phyloP scores from a whole-genome alignment of 2,113 vertebrate genomes.

The Tragelaphus scriptus region DNA sequence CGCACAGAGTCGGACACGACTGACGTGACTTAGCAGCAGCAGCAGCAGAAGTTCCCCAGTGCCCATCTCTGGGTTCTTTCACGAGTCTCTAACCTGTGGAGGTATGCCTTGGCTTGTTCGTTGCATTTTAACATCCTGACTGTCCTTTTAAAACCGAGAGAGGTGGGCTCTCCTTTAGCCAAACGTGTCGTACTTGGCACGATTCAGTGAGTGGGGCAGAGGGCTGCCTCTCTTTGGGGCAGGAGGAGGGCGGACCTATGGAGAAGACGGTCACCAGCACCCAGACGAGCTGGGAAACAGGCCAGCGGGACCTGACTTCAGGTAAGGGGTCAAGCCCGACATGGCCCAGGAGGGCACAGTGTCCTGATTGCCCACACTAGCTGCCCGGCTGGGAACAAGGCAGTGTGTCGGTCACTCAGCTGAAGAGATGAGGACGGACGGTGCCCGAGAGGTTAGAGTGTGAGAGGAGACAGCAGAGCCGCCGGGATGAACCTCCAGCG shows the following conservation, averaged over 20 bases:
- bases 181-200: fast-evolving
- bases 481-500: not conserved
- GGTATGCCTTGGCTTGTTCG: not conserved
- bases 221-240: not conserved
- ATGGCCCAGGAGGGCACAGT: not conserved
- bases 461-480: not conserved
- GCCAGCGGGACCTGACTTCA: not conserved
- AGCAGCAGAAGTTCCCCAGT: no score
- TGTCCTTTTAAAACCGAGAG: not conserved
- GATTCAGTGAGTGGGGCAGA: fast-evolving
- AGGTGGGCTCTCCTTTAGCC: not conserved
- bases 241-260: not conserved
- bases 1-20: no score
- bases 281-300: not conserved
- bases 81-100: not conserved
- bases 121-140: not conserved
- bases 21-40: no score
- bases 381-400: not conserved
- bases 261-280: not conserved
- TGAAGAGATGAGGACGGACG: not conserved
- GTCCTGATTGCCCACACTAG: not conserved
- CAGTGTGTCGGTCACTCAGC: not conserved
- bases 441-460: not conserved
- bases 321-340: no score
- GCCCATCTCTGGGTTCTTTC: not conserved